Percentiles rank a stretch among this genome's conserved stretches.
Conservation (phyloP, 2,888 invertebrate species). For the Argynnis bischoffii region DNA sequence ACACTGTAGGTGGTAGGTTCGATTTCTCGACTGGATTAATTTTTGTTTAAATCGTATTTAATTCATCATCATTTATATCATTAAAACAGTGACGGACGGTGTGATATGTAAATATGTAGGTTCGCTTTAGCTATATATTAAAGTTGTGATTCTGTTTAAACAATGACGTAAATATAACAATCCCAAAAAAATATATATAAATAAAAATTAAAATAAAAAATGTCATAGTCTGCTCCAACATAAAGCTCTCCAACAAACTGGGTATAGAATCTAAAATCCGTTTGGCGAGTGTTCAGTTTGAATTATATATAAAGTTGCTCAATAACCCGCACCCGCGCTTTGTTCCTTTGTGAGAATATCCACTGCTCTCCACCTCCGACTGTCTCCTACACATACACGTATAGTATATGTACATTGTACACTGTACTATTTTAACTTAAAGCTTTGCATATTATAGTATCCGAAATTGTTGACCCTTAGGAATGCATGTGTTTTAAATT, state of each 20-base stretch:
- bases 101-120: background rate
- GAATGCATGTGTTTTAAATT: too few relatives aligned
- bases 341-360: constrained; percentile 27
- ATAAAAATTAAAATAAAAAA: background rate
- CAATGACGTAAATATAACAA: too few relatives aligned
- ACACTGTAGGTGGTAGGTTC: too few relatives aligned
- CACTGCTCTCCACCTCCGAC: constrained; percentile 5
- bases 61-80: too few relatives aligned
- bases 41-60: too few relatives aligned
- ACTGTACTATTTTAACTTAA: background rate
- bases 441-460: too few relatives aligned
- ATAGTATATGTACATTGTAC: background rate
- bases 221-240: constrained; percentile 22
- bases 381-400: background rate
- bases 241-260: constrained; percentile 37
- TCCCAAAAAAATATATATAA: too few relatives aligned
- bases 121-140: too few relatives aligned
- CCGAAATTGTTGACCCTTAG: too few relatives aligned
- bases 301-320: constrained; percentile 57
- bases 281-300: constrained; percentile 45
- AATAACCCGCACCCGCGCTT: constrained; percentile 49
- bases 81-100: background rate
- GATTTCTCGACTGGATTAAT: too few relatives aligned
- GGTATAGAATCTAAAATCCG: constrained; percentile 38
- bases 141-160: too few relatives aligned